A percentile compares a stretch with the other conserved stretches of the same genome.
Conservation (phyloP, 1,140 invertebrate genomes). For the Steinernema feltiae region DNA sequence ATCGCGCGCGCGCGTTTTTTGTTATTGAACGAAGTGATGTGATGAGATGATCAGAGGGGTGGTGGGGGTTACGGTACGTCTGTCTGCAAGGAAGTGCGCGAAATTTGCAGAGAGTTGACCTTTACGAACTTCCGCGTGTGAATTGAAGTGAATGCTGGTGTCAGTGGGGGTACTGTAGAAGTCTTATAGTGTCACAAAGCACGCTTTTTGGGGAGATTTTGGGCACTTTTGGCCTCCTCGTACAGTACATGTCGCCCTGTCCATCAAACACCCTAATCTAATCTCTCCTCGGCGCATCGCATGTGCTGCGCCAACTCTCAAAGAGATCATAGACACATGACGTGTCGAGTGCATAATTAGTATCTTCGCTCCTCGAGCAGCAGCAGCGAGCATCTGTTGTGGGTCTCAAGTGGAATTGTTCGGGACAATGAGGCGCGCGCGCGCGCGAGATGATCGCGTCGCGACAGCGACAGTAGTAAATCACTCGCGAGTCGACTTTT, state of each 20-base stretch:
- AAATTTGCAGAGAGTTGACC: too few relatives aligned
- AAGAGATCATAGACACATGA: constrained; percentile 1
- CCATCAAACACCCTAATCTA: neutral
- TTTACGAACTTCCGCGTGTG: too few relatives aligned
- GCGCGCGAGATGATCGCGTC: neutral
- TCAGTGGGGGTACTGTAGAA: too few relatives aligned
- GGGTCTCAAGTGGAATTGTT: neutral
- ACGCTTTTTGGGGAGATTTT: too few relatives aligned
- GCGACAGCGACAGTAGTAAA: neutral
- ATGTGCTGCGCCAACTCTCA: neutral
- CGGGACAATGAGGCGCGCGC: neutral
- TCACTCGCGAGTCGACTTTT: neutral
- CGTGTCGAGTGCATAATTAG: constrained; percentile 13
- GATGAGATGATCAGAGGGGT: too few relatives aligned
- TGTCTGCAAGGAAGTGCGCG: too few relatives aligned
- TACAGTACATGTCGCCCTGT: neutral
- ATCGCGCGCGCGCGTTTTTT: too few relatives aligned
- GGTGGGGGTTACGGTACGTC: too few relatives aligned
- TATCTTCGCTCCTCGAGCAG: neutral
- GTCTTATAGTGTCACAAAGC: too few relatives aligned
- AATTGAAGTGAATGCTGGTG: too few relatives aligned
- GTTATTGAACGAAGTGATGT: too few relatives aligned
- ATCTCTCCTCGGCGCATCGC: neutral
- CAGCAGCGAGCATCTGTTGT: neutral
- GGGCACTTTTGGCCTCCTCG: too few relatives aligned